Conservation (phyloP, 2,888 invertebrate genomes). For the Auanema sp. region DNA sequence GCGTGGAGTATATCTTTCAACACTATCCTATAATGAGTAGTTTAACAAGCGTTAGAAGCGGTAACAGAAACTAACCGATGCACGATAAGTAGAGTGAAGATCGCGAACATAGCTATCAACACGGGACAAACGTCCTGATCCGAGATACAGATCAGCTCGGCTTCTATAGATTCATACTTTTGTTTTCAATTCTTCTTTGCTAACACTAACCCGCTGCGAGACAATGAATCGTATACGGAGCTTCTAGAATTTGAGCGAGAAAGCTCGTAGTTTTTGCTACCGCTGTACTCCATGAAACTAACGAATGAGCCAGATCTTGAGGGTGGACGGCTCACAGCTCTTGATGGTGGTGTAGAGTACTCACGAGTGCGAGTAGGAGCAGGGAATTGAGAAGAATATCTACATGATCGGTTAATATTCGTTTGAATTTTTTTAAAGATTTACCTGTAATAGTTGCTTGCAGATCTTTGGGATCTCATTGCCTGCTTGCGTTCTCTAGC, state of each 20-base stretch:
- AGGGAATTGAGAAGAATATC: constrained; percentile 48
- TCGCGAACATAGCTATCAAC: constrained; percentile 62
- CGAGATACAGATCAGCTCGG: constrained; percentile 50
- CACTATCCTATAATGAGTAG: too few relatives aligned
- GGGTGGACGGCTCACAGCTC: constrained; percentile 53
- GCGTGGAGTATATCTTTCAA: too few relatives aligned
- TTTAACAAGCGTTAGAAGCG: not conserved
- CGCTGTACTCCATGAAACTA: constrained; percentile 62
- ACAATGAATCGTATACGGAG: constrained; percentile 58
- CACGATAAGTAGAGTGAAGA: constrained; percentile 57
- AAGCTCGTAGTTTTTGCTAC: constrained; percentile 59
- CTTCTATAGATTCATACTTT: not conserved
- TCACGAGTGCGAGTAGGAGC: constrained; percentile 61
- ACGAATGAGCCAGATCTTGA: constrained; percentile 56
- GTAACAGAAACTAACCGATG: constrained; percentile 27
- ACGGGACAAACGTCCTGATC: constrained; percentile 60
- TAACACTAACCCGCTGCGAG: constrained; percentile 50
- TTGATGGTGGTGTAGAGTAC: constrained; percentile 60
- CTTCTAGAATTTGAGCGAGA: constrained; percentile 54
- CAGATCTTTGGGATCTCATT: constrained; percentile 57
- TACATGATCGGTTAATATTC: constrained; percentile 9
- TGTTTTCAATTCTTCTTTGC: not conserved
- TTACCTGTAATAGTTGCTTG: constrained; percentile 57
- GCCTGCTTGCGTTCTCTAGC: constrained; percentile 62
- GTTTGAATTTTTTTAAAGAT: too few relatives aligned